Percentiles rank a stretch among this genome's conserved stretches.
Evolutionary conservation across 2,797 vertebrate genomes (phyloP).

Genomic region (Geotrypetes seraphini): DNA sequence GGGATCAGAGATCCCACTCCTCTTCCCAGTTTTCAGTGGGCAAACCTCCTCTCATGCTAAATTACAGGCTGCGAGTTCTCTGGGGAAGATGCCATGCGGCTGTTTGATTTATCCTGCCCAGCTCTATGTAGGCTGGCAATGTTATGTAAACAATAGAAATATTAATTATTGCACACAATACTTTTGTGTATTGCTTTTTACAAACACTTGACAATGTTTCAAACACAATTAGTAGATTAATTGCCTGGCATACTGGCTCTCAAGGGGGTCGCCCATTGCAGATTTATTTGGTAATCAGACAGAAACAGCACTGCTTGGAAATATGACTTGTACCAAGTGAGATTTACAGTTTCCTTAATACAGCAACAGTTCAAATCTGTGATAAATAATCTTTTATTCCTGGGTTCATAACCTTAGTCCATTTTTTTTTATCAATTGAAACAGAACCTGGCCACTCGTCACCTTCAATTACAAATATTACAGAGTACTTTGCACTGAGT

Average conservation of each 20-base stretch:
- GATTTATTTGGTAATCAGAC: conserved; percentile 34
- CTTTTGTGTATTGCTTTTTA: too few relatives aligned
- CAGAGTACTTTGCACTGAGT: neutral
- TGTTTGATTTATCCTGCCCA: too few relatives aligned
- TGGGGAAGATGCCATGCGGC: too few relatives aligned
- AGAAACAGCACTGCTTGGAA: conserved; percentile 5
- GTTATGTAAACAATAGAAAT: too few relatives aligned
- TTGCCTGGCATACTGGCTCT: conserved; percentile 32
- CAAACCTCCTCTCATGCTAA: too few relatives aligned
- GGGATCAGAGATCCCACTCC: too few relatives aligned
- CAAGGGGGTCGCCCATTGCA: conserved; percentile 14
- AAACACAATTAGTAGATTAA: conserved; percentile 49
- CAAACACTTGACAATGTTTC: conserved; percentile 36
- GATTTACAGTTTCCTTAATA: conserved; percentile 40
- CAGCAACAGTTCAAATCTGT: conserved; percentile 39
- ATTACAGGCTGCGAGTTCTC: too few relatives aligned
- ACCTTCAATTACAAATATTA: conserved; percentile 48
- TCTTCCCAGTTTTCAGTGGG: too few relatives aligned
- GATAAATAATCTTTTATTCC: conserved; percentile 45
- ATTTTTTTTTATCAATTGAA: conserved; percentile 33
- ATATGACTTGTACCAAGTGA: conserved; percentile 21
- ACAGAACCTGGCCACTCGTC: conserved; percentile 35
- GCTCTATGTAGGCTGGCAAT: too few relatives aligned
- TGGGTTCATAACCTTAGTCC: conserved; percentile 38
- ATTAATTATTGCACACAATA: too few relatives aligned